phyloP scores from a whole-genome alignment of 2,113 vertebrate genomes.

The Sebastes fasciatus region DNA sequence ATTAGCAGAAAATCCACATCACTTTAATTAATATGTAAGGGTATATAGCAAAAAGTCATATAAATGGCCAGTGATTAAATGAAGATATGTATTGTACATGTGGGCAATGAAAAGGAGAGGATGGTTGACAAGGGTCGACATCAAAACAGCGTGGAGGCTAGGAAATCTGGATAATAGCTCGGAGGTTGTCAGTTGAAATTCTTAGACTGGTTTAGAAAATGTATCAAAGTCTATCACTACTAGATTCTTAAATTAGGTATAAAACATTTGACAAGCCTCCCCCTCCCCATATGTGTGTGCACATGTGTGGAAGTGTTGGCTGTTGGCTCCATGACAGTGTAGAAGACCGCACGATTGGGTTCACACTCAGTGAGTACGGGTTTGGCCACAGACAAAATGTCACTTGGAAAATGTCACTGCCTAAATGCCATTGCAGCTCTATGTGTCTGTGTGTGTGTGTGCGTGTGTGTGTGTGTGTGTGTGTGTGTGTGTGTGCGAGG shows the following conservation, averaged over 20 bases:
- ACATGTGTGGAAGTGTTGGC: neutral
- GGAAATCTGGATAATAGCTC: neutral
- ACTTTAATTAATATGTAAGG: neutral
- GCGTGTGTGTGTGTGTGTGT: constrained; percentile 16
- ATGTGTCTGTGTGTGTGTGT: constrained; percentile 3
- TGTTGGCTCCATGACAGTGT: constrained; percentile 36
- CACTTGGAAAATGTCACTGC: constrained; percentile 80
- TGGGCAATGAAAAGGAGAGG: neutral
- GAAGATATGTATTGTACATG: neutral
- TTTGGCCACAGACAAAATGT: constrained; percentile 80
- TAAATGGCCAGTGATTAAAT: neutral
- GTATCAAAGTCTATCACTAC: neutral
- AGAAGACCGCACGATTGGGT: constrained; percentile 58
- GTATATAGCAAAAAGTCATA: neutral
- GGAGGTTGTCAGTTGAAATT: neutral
- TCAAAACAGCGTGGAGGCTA: neutral
- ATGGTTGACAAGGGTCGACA: neutral
- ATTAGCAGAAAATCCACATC: neutral
- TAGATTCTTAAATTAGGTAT: neutral
- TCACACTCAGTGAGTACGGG: constrained; percentile 62
- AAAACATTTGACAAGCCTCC: neutral
- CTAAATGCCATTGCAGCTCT: constrained; percentile 76
- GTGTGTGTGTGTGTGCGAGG: neutral
- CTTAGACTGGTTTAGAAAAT: neutral
- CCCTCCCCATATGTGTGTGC: neutral